Evolutionary conservation across 2,797 vertebrate genomes (phyloP).

Genomic region (Myoxocephalus aenaeus): DNA sequence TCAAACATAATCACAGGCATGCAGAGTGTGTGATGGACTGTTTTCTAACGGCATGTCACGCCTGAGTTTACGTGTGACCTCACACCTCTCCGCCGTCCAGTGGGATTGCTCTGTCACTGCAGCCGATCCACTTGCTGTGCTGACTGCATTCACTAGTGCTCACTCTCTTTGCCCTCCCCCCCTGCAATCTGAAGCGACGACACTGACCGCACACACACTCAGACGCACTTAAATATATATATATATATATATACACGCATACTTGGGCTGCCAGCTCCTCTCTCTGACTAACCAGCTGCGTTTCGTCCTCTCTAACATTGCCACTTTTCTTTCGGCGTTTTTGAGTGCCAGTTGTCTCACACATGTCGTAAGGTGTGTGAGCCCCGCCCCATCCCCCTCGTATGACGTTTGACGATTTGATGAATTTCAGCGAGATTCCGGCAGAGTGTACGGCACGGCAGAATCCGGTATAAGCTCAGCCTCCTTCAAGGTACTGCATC

Average conservation of each 20-base stretch:
- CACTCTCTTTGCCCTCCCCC: constrained; percentile 21
- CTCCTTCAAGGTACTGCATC: constrained; percentile 88
- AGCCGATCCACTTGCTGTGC: constrained; percentile 49
- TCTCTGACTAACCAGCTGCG: constrained; percentile 77
- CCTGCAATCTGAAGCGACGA: constrained; percentile 46
- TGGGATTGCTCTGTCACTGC: constrained; percentile 69
- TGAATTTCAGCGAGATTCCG: constrained; percentile 89
- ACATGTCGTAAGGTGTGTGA: constrained; percentile 71
- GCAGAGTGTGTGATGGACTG: constrained; percentile 63
- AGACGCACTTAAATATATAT: constrained; percentile 24
- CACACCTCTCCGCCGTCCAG: constrained; percentile 53
- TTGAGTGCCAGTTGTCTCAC: constrained; percentile 61
- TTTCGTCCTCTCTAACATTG: constrained; percentile 72
- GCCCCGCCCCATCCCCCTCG: constrained; percentile 52
- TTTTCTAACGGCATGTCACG: constrained; percentile 82
- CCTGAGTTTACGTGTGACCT: constrained; percentile 73
- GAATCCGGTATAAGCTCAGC: constrained; percentile 92
- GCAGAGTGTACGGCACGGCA: constrained; percentile 88
- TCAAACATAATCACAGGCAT: constrained; percentile 71
- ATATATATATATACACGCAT: constrained; percentile 3
- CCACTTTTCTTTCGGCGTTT: constrained; percentile 60
- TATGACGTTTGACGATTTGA: constrained; percentile 83
- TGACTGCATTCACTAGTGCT: constrained; percentile 57
- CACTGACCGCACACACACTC: constrained; percentile 48
- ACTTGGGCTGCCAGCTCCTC: constrained; percentile 65